A percentile compares a stretch with the other conserved stretches of the same genome.
Conservation (phyloP, 2,888 invertebrate genomes). For the Monopis laevigella region DNA sequence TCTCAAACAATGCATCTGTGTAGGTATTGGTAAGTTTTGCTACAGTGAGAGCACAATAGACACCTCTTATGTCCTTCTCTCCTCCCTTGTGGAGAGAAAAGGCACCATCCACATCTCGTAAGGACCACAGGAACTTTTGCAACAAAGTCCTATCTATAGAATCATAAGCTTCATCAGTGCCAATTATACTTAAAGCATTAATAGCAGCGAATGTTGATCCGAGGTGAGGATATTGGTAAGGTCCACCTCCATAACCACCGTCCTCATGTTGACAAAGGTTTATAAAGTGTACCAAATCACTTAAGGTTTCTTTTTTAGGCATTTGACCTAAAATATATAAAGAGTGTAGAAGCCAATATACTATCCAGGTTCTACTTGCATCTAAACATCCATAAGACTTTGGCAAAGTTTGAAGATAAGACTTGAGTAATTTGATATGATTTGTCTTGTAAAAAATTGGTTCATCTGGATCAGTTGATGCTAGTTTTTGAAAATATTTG, state of each 20-base stretch:
- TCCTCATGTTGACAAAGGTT: slow-evolving; percentile 76
- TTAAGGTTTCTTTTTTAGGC: slow-evolving; percentile 48
- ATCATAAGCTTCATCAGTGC: slow-evolving; percentile 84
- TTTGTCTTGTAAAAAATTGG: slow-evolving; percentile 70
- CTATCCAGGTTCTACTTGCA: slow-evolving; percentile 95
- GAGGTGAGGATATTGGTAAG: slow-evolving; percentile 90
- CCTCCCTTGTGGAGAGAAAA: slow-evolving; percentile 93
- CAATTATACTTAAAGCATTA: slow-evolving; percentile 90
- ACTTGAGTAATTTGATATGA: slow-evolving; percentile 73
- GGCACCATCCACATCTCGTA: slow-evolving; percentile 86
- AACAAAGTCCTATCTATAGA: slow-evolving; percentile 85
- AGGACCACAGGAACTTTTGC: slow-evolving; percentile 78
- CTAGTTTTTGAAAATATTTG: slow-evolving; percentile 48
- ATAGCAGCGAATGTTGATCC: slow-evolving; percentile 98
- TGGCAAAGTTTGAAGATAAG: slow-evolving; percentile 74
- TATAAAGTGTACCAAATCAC: slow-evolving; percentile 45
- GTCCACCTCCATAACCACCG: slow-evolving; percentile 96
- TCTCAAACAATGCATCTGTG: slow-evolving; percentile 80
- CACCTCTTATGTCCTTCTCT: slow-evolving; percentile 93
- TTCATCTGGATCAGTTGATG: slow-evolving; percentile 57
- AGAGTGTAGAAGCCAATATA: slow-evolving; percentile 96
- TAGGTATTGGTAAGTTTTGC: slow-evolving; percentile 87
- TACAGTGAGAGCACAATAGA: slow-evolving; percentile 95
- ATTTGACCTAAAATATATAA: slow-evolving; percentile 73
- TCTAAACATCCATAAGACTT: slow-evolving; percentile 85